Conservation (phyloP, 2,113 vertebrate genomes). For the Zapornia atra region DNA sequence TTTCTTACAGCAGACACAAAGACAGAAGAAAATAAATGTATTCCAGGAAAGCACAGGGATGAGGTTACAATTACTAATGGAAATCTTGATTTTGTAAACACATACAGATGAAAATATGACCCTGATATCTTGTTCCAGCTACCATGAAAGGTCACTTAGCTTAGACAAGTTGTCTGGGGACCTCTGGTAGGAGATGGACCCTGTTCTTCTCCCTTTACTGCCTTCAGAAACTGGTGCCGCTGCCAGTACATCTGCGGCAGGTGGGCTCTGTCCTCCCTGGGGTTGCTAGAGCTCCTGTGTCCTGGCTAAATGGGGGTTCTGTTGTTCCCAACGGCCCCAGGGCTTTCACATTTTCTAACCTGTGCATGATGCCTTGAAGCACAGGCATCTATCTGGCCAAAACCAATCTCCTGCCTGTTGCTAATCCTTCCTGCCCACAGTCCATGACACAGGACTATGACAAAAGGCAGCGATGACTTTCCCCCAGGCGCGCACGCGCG, state of each 20-base stretch:
- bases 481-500: too few species aligned
- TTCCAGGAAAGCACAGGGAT: constrained; percentile 3
- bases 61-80: not conserved
- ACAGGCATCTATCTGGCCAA: not conserved
- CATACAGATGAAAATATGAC: not conserved
- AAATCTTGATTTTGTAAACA: not conserved
- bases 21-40: constrained; percentile 8
- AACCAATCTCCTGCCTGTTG: not conserved
- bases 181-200: not conserved
- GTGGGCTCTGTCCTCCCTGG: not conserved
- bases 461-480: not conserved
- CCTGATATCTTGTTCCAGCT: not conserved
- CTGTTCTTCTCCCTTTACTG: not conserved
- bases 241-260: fast-evolving
- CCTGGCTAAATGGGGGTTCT: not conserved
- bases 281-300: not conserved
- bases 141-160: not conserved
- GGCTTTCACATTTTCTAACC: not conserved
- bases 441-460: fast-evolving
- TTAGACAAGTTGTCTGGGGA: not conserved
- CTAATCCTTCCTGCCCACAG: not conserved
- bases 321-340: not conserved
- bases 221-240: not conserved
- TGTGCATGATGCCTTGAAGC: fast-evolving
- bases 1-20: not conserved